Evolutionary conservation across 2,797 vertebrate species (phyloP), one percentile per base, ranked within the genome.

Genomic region (Falco rusticolus): DNA sequence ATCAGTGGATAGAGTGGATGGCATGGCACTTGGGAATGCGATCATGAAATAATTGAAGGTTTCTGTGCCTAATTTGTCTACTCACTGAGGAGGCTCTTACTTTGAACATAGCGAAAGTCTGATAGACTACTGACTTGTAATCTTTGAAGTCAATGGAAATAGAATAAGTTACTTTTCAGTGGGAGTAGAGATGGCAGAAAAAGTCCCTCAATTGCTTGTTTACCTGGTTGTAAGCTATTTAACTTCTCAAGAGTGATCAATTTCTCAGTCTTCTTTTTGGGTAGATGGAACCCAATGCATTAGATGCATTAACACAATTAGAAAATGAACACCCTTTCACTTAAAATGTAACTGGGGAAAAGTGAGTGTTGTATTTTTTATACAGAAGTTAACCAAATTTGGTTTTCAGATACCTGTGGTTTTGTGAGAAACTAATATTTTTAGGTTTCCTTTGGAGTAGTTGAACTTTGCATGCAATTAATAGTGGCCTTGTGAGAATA

Each of bases 381-480:
- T 11, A 45, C 34, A 11, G 33, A 91, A 57, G 16, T 82, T 69
- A 91, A 61, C 7, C 24, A 64, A 25, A 71, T 84, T 81, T 93
- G 53, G 14, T 68, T 84, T 83, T 89, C 59, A 34, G 37, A 26
- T 87, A 37, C 80, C 64, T 90, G 48, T 87, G 71, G 17, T 47
- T 93, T 94, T 76, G 77, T 96, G 81, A 79, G 66, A 85, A 91
- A 94, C 3, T 29, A 56, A 80, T 24, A 47, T 79, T 90, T 94
- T 89, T 93, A 91, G 25, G 26, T 91, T 95, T 94, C 56, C 45
- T 94, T 93, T 88, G 88, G 76, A 92, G 79, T 76, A 91, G 89
- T 53, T 86, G 69, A 95, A 86, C 33, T 93, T 96, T 94, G 92
- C 94, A 97, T 97, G 97, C 84, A 68, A 70, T 86, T 74, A 66